phyloP scores from a whole-genome alignment of 2,113 vertebrate species.

The Hassar affinis region DNA sequence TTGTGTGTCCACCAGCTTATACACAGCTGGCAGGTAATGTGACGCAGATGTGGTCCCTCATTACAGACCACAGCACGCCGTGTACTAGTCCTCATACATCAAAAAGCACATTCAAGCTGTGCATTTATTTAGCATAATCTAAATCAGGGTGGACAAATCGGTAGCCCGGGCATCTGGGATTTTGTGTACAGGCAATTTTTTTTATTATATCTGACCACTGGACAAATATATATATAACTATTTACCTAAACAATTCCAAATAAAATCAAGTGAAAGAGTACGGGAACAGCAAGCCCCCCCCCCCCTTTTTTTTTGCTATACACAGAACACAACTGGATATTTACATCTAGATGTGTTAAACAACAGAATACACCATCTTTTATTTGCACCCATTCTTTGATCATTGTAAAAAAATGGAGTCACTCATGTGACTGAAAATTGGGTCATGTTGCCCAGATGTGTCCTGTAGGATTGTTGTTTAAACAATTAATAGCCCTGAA shows the following conservation, averaged over 20 bases:
- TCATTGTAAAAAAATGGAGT: neutral
- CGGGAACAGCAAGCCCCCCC: neutral
- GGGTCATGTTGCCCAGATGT: neutral
- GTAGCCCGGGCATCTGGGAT: neutral
- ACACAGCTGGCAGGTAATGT: constrained; percentile 45
- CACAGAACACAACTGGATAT: neutral
- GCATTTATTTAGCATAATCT: constrained; percentile 21
- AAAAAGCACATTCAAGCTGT: constrained; percentile 28
- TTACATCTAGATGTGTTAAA: neutral
- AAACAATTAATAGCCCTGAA: no score
- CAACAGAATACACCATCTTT: neutral
- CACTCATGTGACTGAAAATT: neutral
- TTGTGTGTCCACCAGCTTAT: neutral
- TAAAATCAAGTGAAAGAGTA: no score
- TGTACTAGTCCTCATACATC: constrained; percentile 35
- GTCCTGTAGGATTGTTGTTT: neutral
- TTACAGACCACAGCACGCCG: constrained; percentile 20
- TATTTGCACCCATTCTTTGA: neutral
- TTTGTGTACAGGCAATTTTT: neutral
- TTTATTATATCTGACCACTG: neutral
- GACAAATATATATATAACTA: neutral
- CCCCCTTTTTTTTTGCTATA: neutral
- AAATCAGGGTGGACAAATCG: neutral
- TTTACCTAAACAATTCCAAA: neutral
- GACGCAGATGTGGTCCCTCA: constrained; percentile 45